Base-by-base conservation (phyloP, 2,888 invertebrate genomes). In the Drosophila pseudotalamancana region DNA sequence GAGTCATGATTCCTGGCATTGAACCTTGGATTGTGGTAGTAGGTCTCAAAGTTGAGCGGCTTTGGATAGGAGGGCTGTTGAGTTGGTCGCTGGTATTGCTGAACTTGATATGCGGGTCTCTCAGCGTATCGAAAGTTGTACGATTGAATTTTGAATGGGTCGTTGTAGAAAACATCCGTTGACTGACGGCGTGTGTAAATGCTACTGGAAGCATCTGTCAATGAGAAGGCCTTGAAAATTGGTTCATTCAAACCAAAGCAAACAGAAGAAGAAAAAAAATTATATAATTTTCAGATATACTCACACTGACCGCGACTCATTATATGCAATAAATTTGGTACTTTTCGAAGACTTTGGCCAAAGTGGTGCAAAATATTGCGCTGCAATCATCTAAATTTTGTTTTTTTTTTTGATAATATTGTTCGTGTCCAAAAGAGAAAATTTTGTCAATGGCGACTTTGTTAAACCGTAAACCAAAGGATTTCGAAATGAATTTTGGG, bases 111-210 rank as follows among this genome's bases (percentile, higher is more conserved):
- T 16, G 31, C 27, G 1, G 89, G 90, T 9, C 84, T 68, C 0
- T 90, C 89, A 18, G 90, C 90, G 62, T 90, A 90, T 3, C 72
- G 89, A 61, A 90, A 90, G 45, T 88, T 89, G 42, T 87, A 88
- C 34, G 90, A 90, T 40, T 90, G 87, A 51, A 88, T 83, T 86
- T 90, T 90, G 54, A 90, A 90, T 1, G 90, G 90, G 68, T 90
- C 90, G 12, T 81, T 83, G 60, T 74, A 77, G 45, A 90, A 90
- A 6, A 77, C 72, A 66, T 90, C 90, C n/a, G 46, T 48, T 9
- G 45, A 4, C 25, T 70, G 72, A 37, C 77, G 76, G 1, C 76
- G 82, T 60, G 77, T 48, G 57, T 72, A 70, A 54, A 75, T 72
- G 23, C 32, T 67, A 16, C 32, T 35, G 12, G 65, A 29, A 25